Conservation (phyloP, 2,888 invertebrate genomes). For the Nipponacmea schrenckii region DNA sequence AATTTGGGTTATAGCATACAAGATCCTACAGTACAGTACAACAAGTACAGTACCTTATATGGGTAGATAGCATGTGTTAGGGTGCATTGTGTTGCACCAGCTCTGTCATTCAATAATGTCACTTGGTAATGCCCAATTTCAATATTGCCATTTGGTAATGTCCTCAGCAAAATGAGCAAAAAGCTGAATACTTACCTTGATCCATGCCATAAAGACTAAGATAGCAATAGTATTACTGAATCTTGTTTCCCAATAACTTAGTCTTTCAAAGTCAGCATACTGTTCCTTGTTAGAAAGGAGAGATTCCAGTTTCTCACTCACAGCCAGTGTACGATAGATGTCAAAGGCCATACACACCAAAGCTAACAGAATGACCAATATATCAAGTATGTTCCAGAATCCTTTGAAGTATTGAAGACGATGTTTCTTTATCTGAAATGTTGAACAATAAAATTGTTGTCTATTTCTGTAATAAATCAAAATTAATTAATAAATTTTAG, state of each 20-base stretch:
- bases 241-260: conserved; percentile 73
- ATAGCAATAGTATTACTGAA: conserved; percentile 75
- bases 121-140: too few species aligned
- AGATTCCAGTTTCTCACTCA: conserved; percentile 65
- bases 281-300: conserved; percentile 67
- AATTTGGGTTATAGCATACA: too few species aligned
- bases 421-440: conserved; percentile 67
- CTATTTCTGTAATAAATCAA: too few species aligned
- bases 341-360: conserved; percentile 70
- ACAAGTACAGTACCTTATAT: too few species aligned
- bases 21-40: too few species aligned
- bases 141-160: too few species aligned
- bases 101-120: too few species aligned
- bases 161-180: too few species aligned
- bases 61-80: too few species aligned
- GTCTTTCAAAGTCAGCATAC: conserved; percentile 74
- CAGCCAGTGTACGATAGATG: conserved; percentile 69
- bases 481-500: too few species aligned
- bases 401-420: conserved; percentile 70
- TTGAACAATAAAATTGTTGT: too few species aligned
- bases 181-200: conserved; percentile 75
- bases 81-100: too few species aligned
- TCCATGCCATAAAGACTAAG: conserved; percentile 77
- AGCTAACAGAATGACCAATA: conserved; percentile 72
- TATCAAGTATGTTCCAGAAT: conserved; percentile 77